A percentile compares a stretch with the other conserved stretches of the same genome.
phyloP scores from a whole-genome alignment of 2,888 invertebrate genomes.

The Hypolimnas misippus region DNA sequence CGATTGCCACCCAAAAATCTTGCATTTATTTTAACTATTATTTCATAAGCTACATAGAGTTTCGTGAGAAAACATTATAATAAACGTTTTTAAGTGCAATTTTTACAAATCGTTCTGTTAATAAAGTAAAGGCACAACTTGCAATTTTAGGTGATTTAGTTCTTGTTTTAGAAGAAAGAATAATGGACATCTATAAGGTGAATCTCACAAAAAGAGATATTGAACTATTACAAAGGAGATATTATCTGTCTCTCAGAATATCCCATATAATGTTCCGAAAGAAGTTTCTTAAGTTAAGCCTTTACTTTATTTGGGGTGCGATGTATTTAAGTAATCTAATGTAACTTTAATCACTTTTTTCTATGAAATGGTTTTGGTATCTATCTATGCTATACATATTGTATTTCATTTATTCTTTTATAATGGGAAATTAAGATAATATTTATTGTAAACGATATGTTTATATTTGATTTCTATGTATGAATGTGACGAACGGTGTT shows the following conservation, averaged over 20 bases:
- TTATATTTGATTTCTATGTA: slow-evolving; percentile 45
- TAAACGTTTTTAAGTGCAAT: slow-evolving; percentile 71
- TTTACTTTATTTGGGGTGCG: too few species aligned
- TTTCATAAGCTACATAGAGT: slow-evolving; percentile 59
- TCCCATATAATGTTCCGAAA: too few species aligned
- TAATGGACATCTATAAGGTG: too few species aligned
- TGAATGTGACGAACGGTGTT: slow-evolving; percentile 59
- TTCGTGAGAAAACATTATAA: slow-evolving; percentile 56
- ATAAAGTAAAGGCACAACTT: too few species aligned
- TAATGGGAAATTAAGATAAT: slow-evolving; percentile 50
- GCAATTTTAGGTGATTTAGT: too few species aligned
- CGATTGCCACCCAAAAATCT: slow-evolving; percentile 77
- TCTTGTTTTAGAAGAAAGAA: too few species aligned
- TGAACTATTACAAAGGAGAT: too few species aligned
- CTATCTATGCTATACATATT: slow-evolving; percentile 52
- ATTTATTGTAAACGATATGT: slow-evolving; percentile 43
- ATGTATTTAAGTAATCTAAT: slow-evolving; percentile 49
- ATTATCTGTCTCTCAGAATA: too few species aligned
- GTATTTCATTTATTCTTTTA: slow-evolving; percentile 50
- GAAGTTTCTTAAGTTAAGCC: too few species aligned
- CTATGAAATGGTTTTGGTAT: slow-evolving; percentile 62
- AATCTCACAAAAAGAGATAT: too few species aligned
- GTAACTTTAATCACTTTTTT: slow-evolving; percentile 46
- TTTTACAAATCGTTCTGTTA: too few species aligned
- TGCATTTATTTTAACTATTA: slow-evolving; percentile 75